Evolutionary conservation across 92 coral and sea anemone genomes (phyloP), one percentile per base, ranked within the genome.

Genomic region (Actinostola sp.): DNA sequence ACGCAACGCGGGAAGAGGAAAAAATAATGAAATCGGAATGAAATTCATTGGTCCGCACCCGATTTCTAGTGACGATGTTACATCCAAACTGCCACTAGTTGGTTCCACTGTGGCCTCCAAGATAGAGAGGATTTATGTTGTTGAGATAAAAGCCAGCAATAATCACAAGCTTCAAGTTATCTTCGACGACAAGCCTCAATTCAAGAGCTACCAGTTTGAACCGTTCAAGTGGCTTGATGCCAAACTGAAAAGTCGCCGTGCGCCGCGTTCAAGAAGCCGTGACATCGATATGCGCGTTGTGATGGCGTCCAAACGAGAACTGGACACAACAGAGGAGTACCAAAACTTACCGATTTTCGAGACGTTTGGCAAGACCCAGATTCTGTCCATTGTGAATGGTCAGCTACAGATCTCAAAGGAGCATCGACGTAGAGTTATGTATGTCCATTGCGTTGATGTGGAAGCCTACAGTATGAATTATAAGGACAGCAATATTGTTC

Each of bases 141-240:
- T 86, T 42, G 90, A 70, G 41, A 45, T 82, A 25, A 86, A 86
- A 50, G 72, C 41, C 16, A 83, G 81, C 51, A 83, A 68, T 43
- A 71, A 84, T 41, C 78, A 72, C 73, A 63, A 53, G 49, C 51
- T 77, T 13, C 72, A 63, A 35, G 53, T 86, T 15, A 52, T 71
- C 1, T 73, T 66, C 48, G 84, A 89, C 73, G 68, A 45, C 15
- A 46, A 89, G 30, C 45, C 72, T 81, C 44, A 67, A 17, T 82
- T 89, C 55, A 29, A 71, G 39, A 52, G 73, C 28, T 78, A 82
- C 61, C 82, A 81, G 46, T 86, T 82, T 57, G 92, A 90, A 26
- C 88, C 91, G 0, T 81, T 89, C 33, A 85, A 71, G 46, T 89
- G 95, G 95, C 83, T 85, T 15, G 88, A 76, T 2, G 89, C 77